Conservation (phyloP, 2,797 vertebrate genomes). For the Mus caroli region DNA sequence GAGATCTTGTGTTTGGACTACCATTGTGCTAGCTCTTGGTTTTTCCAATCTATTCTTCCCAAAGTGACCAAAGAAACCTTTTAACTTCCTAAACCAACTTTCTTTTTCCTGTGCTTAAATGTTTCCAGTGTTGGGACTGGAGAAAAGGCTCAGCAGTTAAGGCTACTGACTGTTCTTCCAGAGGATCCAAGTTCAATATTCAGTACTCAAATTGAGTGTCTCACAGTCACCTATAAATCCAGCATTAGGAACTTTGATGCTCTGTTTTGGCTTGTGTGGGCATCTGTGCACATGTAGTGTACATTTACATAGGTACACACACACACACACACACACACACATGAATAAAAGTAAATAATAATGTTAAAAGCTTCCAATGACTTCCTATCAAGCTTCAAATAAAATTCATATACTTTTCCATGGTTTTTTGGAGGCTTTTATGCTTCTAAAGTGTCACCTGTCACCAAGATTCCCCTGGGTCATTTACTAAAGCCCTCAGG, state of each 20-base stretch:
- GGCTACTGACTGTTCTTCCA: not conserved
- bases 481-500: not conserved
- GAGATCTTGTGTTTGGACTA: not conserved
- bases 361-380: not conserved
- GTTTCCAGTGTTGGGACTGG: not conserved
- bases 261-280: not conserved
- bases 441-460: not conserved
- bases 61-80: not conserved
- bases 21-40: not conserved
- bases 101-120: not conserved
- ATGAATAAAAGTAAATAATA: not conserved
- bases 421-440: not conserved
- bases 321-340: not conserved
- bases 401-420: not conserved
- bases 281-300: not conserved
- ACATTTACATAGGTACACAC: not conserved
- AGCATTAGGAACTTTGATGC: not conserved
- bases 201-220: not conserved
- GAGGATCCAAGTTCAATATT: not conserved
- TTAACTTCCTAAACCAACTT: not conserved
- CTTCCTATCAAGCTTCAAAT: conserved; percentile 16
- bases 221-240: not conserved
- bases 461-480: not conserved
- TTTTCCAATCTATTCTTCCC: conserved; percentile 22
- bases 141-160: not conserved